These are phyloP conservation scores for Paradoxurus hermaphroditus DNA, from an alignment of 2,113 vertebrate genomes.

Conservation along the genomic window DNA sequence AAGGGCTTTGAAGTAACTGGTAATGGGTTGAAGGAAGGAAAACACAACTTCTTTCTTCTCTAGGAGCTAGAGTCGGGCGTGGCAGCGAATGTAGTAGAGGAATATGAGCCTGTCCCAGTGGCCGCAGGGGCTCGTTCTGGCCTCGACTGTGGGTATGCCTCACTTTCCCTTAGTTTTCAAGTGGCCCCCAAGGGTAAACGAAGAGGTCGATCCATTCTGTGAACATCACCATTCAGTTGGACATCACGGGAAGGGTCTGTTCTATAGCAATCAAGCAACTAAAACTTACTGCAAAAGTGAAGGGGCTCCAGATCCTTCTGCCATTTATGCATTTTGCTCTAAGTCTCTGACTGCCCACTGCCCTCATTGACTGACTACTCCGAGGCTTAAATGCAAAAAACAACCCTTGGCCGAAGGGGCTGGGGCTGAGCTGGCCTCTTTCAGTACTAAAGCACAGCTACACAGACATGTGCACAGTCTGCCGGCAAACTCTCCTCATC, in stretches of 20 bases:
- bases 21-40: background rate
- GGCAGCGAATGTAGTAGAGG: background rate
- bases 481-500: background rate
- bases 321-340: background rate
- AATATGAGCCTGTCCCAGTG: background rate
- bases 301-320: background rate
- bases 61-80: background rate
- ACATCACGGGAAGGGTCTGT: background rate
- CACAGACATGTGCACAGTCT: background rate
- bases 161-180: constrained; percentile 34
- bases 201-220: constrained; percentile 11
- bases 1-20: constrained; percentile 13
- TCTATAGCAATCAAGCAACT: background rate
- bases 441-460: background rate
- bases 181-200: constrained; percentile 30
- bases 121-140: background rate
- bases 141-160: background rate
- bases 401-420: background rate
- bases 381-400: background rate
- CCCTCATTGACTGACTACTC: background rate
- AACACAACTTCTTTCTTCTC: background rate
- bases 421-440: background rate
- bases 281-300: background rate
- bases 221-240: too few species aligned
- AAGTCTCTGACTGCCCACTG: background rate